Conservation (phyloP, 2,797 vertebrate genomes). For the Fratercula arctica region DNA sequence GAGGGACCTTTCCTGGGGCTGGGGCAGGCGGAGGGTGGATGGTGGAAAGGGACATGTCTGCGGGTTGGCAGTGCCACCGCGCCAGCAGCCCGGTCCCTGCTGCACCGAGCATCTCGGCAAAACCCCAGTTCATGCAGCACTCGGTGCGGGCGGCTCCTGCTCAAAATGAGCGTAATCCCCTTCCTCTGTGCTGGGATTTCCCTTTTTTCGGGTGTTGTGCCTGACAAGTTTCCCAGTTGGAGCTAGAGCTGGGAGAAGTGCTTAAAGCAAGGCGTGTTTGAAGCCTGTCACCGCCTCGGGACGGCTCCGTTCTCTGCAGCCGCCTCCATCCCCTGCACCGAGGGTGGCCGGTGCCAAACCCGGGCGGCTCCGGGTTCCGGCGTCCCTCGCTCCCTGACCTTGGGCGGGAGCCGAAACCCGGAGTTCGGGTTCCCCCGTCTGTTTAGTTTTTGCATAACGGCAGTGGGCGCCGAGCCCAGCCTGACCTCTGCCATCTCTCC, state of each 20-base stretch:
- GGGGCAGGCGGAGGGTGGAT: not conserved
- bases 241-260: not conserved
- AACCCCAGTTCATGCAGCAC: accelerated
- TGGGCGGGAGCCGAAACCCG: not conserved
- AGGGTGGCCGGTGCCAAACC: not conserved
- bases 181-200: not conserved
- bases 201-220: not conserved
- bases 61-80: accelerated
- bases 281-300: accelerated
- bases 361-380: not conserved
- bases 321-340: not conserved
- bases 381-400: not conserved
- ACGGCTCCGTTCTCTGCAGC: accelerated
- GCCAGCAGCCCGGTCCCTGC: not conserved
- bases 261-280: accelerated
- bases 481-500: not conserved
- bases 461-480: not conserved
- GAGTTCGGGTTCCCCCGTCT: constrained; percentile 24
- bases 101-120: accelerated
- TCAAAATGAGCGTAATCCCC: not conserved
- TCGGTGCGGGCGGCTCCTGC: not conserved
- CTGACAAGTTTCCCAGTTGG: not conserved
- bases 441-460: not conserved
- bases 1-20: not conserved
- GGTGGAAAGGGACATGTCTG: accelerated